Percentiles rank a stretch among this genome's conserved stretches.
Evolutionary conservation across 2,888 invertebrate species (phyloP).

Genomic region (Ophion ventricosus): DNA sequence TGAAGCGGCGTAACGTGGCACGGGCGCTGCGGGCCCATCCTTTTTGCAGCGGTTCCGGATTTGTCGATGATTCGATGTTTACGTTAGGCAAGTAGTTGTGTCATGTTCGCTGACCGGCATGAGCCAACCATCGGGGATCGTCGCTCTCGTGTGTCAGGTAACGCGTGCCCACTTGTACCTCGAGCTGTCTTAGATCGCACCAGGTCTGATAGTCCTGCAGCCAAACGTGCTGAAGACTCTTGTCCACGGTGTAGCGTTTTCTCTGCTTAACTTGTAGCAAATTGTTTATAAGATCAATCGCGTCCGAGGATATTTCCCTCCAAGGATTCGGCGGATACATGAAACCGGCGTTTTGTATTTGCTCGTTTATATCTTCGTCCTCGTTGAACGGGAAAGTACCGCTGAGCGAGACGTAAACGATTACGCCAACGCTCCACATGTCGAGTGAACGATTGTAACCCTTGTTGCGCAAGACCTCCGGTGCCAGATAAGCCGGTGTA

Average conservation of each 20-base stretch:
- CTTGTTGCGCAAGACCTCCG: slow-evolving; percentile 98
- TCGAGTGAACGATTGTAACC: slow-evolving; percentile 99
- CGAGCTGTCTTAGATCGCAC: slow-evolving; percentile 95
- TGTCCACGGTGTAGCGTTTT: slow-evolving; percentile 97
- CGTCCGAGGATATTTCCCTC: slow-evolving; percentile 97
- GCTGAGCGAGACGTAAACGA: slow-evolving; percentile 98
- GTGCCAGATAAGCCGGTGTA: slow-evolving; percentile 99
- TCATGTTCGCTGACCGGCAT: slow-evolving; percentile 80
- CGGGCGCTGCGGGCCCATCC: slow-evolving; percentile 84
- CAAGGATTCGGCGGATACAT: slow-evolving; percentile 99
- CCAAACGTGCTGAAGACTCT: slow-evolving; percentile 97
- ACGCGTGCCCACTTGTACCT: slow-evolving; percentile 89
- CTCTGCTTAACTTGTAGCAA: slow-evolving; percentile 98
- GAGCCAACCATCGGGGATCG: slow-evolving; percentile 93
- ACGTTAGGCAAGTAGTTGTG: slow-evolving; percentile 76
- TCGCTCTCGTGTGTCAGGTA: slow-evolving; percentile 97
- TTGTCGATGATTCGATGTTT: slow-evolving; percentile 80
- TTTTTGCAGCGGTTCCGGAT: slow-evolving; percentile 78
- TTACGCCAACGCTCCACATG: slow-evolving; percentile 99
- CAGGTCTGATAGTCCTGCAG: slow-evolving; percentile 98
- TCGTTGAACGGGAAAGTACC: slow-evolving; percentile 99
- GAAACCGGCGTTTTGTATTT: slow-evolving; percentile 99
- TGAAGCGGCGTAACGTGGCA: slow-evolving; percentile 80
- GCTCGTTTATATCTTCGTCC: slow-evolving; percentile 99
- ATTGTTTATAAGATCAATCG: slow-evolving; percentile 99